A percentile compares a stretch with the other conserved stretches of the same genome.
phyloP scores from a whole-genome alignment of 2,113 vertebrate genomes.

The Pedionomus torquatus region DNA sequence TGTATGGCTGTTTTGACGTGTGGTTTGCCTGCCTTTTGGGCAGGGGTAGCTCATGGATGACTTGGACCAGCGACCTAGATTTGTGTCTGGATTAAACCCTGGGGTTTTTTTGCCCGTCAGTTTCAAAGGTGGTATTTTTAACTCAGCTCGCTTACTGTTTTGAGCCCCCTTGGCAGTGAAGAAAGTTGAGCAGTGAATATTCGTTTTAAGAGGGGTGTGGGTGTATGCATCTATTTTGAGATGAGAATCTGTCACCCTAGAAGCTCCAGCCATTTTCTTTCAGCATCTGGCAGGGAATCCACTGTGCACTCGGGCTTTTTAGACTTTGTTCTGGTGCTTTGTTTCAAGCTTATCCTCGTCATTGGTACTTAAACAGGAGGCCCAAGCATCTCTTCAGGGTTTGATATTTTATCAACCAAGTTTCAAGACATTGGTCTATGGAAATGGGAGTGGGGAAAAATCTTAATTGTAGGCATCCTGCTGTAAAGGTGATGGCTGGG shows the following conservation, averaged over 20 bases:
- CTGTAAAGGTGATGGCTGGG: not conserved
- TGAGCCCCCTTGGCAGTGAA: slow-evolving; percentile 17
- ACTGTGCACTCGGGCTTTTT: not conserved
- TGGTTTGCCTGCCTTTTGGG: not conserved
- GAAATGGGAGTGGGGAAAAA: not conserved
- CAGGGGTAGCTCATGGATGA: not conserved
- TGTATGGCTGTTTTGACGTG: not conserved
- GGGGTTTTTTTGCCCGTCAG: not conserved
- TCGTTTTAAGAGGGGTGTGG: slow-evolving; percentile 16
- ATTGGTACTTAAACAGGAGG: not conserved
- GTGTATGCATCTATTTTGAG: slow-evolving; percentile 57
- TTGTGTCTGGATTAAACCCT: not conserved
- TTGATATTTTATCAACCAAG: not conserved
- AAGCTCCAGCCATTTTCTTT: slow-evolving; percentile 40
- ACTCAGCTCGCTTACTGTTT: not conserved
- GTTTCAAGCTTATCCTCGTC: not conserved
- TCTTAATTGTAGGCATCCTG: not conserved
- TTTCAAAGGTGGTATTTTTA: slow-evolving; percentile 43
- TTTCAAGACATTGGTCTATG: not conserved
- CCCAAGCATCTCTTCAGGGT: not conserved
- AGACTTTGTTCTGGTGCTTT: not conserved
- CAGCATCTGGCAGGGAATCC: slow-evolving; percentile 51
- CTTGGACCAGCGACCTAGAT: not conserved
- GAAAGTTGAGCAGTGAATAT: slow-evolving; percentile 15
- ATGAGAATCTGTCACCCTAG: slow-evolving; percentile 42